These are phyloP conservation scores for Apis laboriosa DNA, from an alignment of 1,140 invertebrate species.

Conservation along the genomic window DNA sequence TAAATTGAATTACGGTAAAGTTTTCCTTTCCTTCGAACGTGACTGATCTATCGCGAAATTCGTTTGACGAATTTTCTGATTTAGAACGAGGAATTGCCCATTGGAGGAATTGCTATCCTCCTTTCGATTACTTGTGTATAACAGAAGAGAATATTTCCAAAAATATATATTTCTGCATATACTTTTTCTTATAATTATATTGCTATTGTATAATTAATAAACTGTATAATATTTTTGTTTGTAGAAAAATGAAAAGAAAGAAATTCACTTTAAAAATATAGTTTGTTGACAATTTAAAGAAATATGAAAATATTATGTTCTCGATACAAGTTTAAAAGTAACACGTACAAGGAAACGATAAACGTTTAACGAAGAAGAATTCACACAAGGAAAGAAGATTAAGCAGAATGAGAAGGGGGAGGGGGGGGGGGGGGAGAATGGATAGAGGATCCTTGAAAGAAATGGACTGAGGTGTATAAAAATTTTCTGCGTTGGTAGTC, in stretches of 20 bases:
- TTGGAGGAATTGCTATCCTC: background rate
- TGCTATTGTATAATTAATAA: too few species aligned
- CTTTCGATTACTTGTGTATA: too few species aligned
- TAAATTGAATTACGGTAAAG: constrained; percentile 41
- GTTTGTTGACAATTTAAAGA: too few species aligned
- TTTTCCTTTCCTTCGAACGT: constrained; percentile 17
- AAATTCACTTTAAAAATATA: too few species aligned
- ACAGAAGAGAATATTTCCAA: too few species aligned
- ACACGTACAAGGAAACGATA: background rate
- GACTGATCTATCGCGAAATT: constrained; percentile 3
- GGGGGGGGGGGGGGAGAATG: too few species aligned
- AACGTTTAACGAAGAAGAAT: background rate
- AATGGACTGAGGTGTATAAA: background rate
- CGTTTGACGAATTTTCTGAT: constrained; percentile 20
- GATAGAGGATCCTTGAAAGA: background rate
- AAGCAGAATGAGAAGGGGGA: background rate
- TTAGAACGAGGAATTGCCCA: background rate
- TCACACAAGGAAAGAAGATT: background rate
- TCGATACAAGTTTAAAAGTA: background rate
- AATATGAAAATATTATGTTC: background rate
- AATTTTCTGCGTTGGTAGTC: background rate
- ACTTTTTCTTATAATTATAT: too few species aligned
- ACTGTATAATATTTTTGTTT: too few species aligned
- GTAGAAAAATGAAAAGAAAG: too few species aligned
- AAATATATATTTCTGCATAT: too few species aligned